phyloP scores from a whole-genome alignment of 2,888 invertebrate species.

The Atherix ibis region DNA sequence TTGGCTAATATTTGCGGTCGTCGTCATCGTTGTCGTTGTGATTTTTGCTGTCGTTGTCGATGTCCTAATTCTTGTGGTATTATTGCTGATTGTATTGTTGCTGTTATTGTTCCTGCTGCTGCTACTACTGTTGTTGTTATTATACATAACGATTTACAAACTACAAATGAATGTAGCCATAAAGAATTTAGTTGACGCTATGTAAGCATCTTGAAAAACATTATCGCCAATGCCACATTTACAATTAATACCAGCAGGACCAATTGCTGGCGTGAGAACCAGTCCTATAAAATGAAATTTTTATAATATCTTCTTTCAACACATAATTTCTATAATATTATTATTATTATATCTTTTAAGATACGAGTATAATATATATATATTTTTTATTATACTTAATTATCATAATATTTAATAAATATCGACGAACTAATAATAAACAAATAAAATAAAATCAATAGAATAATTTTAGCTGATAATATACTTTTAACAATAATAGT shows the following conservation, averaged over 20 bases:
- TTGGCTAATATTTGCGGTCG: too few relatives aligned
- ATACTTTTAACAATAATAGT: background rate
- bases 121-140: too few relatives aligned
- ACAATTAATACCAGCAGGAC: slow-evolving; percentile 85
- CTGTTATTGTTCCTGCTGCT: too few relatives aligned
- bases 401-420: background rate
- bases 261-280: slow-evolving; percentile 91
- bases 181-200: slow-evolving; percentile 45
- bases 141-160: too few relatives aligned
- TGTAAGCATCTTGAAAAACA: slow-evolving; percentile 92
- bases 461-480: background rate
- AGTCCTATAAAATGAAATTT: slow-evolving; percentile 48
- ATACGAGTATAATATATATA: slow-evolving; percentile 2
- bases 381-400: slow-evolving; percentile 4
- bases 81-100: too few relatives aligned
- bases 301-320: background rate
- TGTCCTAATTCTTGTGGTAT: too few relatives aligned
- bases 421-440: background rate
- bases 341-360: slow-evolving; percentile 2
- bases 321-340: slow-evolving; percentile 1
- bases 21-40: too few relatives aligned
- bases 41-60: too few relatives aligned
- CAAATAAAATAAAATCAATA: background rate
- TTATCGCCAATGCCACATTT: slow-evolving; percentile 85
- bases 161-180: too few relatives aligned